These are phyloP conservation scores for Xenopus laevis DNA, from an alignment of 2,113 vertebrate species.

Conservation along the genomic window DNA sequence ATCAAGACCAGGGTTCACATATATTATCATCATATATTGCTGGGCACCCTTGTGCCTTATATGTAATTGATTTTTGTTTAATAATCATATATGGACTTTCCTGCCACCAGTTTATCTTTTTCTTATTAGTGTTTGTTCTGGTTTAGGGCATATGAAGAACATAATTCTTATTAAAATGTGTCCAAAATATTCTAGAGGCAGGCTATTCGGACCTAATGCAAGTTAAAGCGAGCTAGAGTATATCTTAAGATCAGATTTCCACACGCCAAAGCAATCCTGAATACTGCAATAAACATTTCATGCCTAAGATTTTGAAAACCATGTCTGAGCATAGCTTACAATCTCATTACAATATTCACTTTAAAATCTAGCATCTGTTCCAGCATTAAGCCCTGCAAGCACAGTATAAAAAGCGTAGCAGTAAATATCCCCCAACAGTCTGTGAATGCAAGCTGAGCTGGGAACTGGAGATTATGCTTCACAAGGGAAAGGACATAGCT, in stretches of 20 bases:
- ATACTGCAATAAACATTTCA: constrained; percentile 12
- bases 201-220: constrained; percentile 31
- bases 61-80: too few relatives aligned
- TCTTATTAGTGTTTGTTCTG: too few relatives aligned
- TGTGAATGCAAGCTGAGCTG: constrained; percentile 26
- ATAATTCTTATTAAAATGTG: too few relatives aligned
- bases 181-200: constrained; percentile 20
- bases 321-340: constrained; percentile 44
- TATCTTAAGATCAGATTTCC: constrained; percentile 25
- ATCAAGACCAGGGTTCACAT: too few relatives aligned
- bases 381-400: constrained; percentile 33
- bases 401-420: constrained; percentile 31
- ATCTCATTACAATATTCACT: constrained; percentile 41
- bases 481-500: constrained; percentile 22
- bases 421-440: constrained; percentile 36
- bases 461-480: constrained; percentile 20
- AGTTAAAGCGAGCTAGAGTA: constrained; percentile 22
- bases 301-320: constrained; percentile 24
- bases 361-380: constrained; percentile 43
- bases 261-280: constrained; percentile 24
- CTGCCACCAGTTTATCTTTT: too few relatives aligned
- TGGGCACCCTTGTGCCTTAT: too few relatives aligned
- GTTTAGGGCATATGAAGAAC: too few relatives aligned
- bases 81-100: too few relatives aligned
- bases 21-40: too few relatives aligned